Evolutionary conservation across 2,113 vertebrate species (phyloP), one percentile per base, ranked within the genome.

Genomic region (Oplegnathus fasciatus): DNA sequence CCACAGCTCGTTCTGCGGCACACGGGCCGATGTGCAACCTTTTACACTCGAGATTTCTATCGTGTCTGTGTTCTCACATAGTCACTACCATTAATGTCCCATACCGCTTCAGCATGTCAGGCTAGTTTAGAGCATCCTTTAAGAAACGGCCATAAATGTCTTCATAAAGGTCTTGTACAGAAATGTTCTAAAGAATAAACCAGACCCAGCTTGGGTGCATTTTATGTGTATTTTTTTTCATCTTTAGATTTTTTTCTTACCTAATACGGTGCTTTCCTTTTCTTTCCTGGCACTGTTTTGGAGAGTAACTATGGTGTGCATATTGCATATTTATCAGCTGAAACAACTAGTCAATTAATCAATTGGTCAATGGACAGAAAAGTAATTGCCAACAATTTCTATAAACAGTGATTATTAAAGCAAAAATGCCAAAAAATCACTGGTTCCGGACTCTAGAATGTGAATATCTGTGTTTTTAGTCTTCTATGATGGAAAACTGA

Each of bases 1-100:
- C 64, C 70, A 3, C 28, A 40, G 64, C 72, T 84, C n/a, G 28
- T 26, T 73, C 55, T 71, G 78, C 13, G 32, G 58, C 80, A 28
- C 67, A 24, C 14, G 4, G 58, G 42, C 74, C 32, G 13, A n/a
- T 67, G 14, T 30, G 34, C 68, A 75, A 14, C 83, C 82, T 75
- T 37, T 52, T 74, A 75, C 40, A 50, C 58, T 50, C 0, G 37
- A 74, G 75, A 66, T 77, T 67, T 72, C 5, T 44, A 7, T 26
- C 13, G 14, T 37, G n/a, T 40, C 55, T 46, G 54, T 2, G 20
- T 32, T 75, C 65, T 81, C 52, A 46, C 28, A 18, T 34, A 44
- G 55, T 69, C 55, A 26, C 55, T 14, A 13, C 20, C 18, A 71
- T 84, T 60, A 48, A 68, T 54, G 8, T 78, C 61, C 40, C 50